A percentile compares a stretch with the other conserved stretches of the same genome.
Evolutionary conservation across 2,888 invertebrate species (phyloP).

Genomic region (Quadroppia sp.): DNA sequence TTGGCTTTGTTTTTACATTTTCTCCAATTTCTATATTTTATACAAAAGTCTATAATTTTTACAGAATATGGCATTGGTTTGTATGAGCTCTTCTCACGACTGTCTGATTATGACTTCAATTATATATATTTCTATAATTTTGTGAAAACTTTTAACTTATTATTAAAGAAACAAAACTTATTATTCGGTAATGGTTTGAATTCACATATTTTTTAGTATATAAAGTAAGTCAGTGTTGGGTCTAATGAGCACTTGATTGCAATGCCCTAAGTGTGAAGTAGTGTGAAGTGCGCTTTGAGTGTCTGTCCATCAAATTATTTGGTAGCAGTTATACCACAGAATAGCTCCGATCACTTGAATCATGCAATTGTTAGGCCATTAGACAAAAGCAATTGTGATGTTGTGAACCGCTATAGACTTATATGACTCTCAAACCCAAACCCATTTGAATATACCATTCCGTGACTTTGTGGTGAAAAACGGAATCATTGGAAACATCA

Average conservation of each 20-base stretch:
- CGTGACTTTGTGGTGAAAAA: conserved; percentile 25
- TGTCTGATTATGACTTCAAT: neutral
- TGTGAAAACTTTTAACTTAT: neutral
- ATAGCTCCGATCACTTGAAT: conserved; percentile 24
- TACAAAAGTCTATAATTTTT: conserved; percentile 12
- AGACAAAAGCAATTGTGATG: conserved; percentile 9
- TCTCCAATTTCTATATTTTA: neutral
- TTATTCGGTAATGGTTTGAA: neutral
- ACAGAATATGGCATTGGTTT: neutral
- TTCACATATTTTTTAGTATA: neutral
- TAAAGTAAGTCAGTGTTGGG: neutral
- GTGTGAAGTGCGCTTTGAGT: conserved; percentile 14
- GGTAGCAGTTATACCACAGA: conserved; percentile 13
- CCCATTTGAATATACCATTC: conserved; percentile 18
- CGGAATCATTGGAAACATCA: neutral
- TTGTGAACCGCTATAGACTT: conserved; percentile 1
- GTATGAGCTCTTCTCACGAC: neutral
- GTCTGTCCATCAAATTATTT: conserved; percentile 30
- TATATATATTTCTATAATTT: neutral
- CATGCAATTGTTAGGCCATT: conserved; percentile 27
- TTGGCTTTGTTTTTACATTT: neutral
- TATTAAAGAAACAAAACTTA: conserved; percentile 4
- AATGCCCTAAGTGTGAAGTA: conserved; percentile 16
- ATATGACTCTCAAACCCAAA: conserved; percentile 6
- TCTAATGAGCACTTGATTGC: conserved; percentile 32